Percentiles rank a stretch among this genome's conserved stretches.
These are phyloP conservation scores for Xylota segnis DNA, from an alignment of 2,888 invertebrate species.

Conservation along the genomic window DNA sequence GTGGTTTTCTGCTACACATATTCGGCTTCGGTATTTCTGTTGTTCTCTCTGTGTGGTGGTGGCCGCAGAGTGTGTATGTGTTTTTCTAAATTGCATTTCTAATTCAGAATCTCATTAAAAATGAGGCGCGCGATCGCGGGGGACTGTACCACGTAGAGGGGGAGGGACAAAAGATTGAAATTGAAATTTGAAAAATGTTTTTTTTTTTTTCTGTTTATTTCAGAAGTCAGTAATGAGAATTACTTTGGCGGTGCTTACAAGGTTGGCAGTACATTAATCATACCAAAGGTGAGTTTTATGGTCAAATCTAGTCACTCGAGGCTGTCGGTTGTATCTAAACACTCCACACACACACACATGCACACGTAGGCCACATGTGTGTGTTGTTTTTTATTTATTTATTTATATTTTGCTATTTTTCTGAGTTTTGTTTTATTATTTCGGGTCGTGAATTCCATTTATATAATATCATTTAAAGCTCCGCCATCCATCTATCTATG, in stretches of 20 bases:
- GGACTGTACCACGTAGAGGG: neutral
- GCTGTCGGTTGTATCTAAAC: constrained; percentile 36
- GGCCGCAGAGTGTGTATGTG: neutral
- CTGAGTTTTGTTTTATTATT: constrained; percentile 54
- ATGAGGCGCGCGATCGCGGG: neutral
- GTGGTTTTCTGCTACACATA: constrained; percentile 11
- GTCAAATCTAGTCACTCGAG: constrained; percentile 65
- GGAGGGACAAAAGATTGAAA: constrained; percentile 27
- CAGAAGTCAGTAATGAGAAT: constrained; percentile 80
- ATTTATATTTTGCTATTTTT: constrained; percentile 61
- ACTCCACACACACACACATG: no score
- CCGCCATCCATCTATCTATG: constrained; percentile 63
- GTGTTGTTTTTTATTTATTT: constrained; percentile 54
- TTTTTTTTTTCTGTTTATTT: constrained; percentile 68
- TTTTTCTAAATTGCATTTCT: constrained; percentile 38
- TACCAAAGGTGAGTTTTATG: constrained; percentile 79
- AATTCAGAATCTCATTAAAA: constrained; percentile 50
- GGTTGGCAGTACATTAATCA: constrained; percentile 80
- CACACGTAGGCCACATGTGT: constrained; percentile 17
- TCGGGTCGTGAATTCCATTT: constrained; percentile 71
- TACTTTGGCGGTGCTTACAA: constrained; percentile 80
- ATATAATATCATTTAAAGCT: constrained; percentile 71
- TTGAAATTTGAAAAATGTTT: constrained; percentile 31
- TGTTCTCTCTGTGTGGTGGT: constrained; percentile 5
- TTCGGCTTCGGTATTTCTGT: constrained; percentile 3